These are phyloP conservation scores for Eremophila alpestris DNA, from an alignment of 2,797 vertebrate species.

Conservation along the genomic window DNA sequence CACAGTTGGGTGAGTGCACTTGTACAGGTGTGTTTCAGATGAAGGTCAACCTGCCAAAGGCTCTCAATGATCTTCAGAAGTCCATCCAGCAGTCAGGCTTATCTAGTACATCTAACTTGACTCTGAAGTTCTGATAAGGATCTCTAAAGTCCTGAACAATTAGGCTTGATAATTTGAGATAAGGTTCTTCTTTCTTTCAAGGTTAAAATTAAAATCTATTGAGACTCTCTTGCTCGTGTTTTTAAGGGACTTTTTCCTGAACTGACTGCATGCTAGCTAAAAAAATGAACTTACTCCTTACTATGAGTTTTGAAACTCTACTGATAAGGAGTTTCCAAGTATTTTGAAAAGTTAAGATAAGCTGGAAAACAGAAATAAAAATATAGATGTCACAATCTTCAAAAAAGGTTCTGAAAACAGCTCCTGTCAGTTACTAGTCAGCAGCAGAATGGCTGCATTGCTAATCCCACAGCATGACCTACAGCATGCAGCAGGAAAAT, in stretches of 20 bases:
- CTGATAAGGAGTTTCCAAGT: not conserved
- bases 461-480: constrained; percentile 3
- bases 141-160: not conserved
- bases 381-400: not conserved
- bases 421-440: not conserved
- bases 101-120: not conserved
- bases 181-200: not conserved
- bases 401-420: not conserved
- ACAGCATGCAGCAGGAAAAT: not conserved
- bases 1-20: accelerated
- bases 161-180: not conserved
- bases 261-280: not conserved
- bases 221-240: not conserved
- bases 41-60: not conserved
- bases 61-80: not conserved
- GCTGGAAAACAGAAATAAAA: constrained; percentile 8
- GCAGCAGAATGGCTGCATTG: not conserved
- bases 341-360: constrained; percentile 2
- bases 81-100: not conserved
- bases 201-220: not conserved
- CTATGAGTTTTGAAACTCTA: not conserved
- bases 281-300: not conserved
- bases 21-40: not conserved
- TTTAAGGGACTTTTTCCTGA: not conserved
- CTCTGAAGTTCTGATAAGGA: not conserved